Evolutionary conservation across 1,140 invertebrate species (phyloP), one percentile per base, ranked within the genome.

Genomic region (Periplaneta americana): DNA sequence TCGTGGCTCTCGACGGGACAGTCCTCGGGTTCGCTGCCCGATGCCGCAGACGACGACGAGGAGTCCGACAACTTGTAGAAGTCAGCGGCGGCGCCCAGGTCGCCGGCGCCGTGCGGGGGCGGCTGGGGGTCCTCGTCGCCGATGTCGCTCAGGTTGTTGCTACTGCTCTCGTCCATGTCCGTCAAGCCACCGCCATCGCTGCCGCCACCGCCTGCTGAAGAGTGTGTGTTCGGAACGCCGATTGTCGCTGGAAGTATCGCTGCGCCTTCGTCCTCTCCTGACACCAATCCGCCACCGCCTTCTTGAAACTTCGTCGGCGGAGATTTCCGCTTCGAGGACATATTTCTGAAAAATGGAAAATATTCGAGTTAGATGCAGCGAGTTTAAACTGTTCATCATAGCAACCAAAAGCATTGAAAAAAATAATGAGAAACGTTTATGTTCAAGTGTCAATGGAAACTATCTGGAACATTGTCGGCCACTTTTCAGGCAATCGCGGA

Each of bases 311-410:
- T 96, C 83, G 95, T 95, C 89, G 96, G 96, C 88, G 95, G 95
- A 87, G 95, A 96, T 89, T 97, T 97, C 90, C 95, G 93, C 93
- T 97, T 97, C 90, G 96, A 97, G 92, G 95, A 96, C 96, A 97
- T 97, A 91, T 92, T 96, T 94, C 95, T 96, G 92, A 78, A 92
- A 92, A 34, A 78, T 0, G 22, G 15, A 76, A 31, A 10, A 28
- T 22, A 39, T 0, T 18, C n/a, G 34, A 76, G 18, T 13, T 6
- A 34, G 33, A n/a, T 66, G 1, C n/a, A n/a, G n/a, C n/a, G n/a
- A n/a, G n/a, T n/a, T n/a, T n/a, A n/a, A n/a, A n/a, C n/a, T n/a
- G n/a, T n/a, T n/a, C n/a, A n/a, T n/a, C n/a, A n/a, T n/a, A n/a
- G n/a, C n/a, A n/a, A n/a, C n/a, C n/a, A n/a, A n/a, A n/a, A n/a